phyloP scores from a whole-genome alignment of 2,888 invertebrate genomes.

The Stomorhina lunata region DNA sequence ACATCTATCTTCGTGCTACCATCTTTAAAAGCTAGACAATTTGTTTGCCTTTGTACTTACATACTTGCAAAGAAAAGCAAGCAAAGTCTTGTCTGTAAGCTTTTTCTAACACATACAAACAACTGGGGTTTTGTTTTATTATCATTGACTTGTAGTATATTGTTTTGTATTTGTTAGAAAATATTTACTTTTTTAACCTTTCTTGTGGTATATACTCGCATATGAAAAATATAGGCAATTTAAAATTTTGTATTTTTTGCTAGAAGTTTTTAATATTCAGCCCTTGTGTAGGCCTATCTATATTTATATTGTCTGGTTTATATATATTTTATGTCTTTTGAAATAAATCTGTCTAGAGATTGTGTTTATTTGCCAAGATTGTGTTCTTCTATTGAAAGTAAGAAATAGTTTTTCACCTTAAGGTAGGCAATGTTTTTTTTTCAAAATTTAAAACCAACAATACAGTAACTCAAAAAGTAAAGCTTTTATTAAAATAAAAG shows the following conservation, averaged over 20 bases:
- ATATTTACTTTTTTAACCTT: background rate
- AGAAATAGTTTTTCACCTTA: background rate
- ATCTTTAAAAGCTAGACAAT: no score
- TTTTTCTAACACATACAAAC: no score
- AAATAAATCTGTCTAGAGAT: background rate
- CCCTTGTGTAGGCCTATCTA: background rate
- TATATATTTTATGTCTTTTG: background rate
- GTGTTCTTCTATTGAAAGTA: background rate
- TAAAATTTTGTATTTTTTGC: background rate
- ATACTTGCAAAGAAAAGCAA: no score
- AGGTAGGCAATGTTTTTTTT: background rate
- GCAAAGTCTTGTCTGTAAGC: no score
- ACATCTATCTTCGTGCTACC: slow-evolving; percentile 7
- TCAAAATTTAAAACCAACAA: no score
- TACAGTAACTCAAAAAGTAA: no score
- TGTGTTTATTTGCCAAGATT: background rate
- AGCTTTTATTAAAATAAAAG: no score
- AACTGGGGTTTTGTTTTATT: no score
- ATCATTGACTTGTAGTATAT: no score
- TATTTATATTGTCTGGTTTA: background rate
- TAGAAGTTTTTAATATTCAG: background rate
- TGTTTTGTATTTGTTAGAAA: background rate
- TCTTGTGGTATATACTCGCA: background rate
- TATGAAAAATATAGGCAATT: background rate
- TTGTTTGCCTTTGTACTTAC: no score